Evolutionary conservation across 2,113 vertebrate genomes (phyloP).

Genomic region (Ochotona curzoniae): DNA sequence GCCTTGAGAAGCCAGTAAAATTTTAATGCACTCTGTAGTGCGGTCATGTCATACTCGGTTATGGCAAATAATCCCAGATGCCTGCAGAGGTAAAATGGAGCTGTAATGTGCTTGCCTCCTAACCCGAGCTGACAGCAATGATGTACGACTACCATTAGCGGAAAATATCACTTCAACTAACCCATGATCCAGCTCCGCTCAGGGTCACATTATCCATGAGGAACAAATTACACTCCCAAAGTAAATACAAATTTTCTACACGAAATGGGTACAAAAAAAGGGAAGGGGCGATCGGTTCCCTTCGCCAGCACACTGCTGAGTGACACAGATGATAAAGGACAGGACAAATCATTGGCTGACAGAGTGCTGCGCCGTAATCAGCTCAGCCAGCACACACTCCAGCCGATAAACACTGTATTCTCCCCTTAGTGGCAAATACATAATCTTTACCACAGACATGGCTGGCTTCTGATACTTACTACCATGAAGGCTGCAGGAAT

Average conservation of each 20-base stretch:
- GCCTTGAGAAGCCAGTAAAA: conserved; percentile 97
- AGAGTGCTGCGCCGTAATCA: conserved; percentile 88
- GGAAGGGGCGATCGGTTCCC: conserved; percentile 87
- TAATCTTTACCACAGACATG: conserved; percentile 87
- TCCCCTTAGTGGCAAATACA: conserved; percentile 87
- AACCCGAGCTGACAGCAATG: conserved; percentile 99
- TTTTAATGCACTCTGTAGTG: conserved; percentile 99
- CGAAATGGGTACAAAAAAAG: conserved; percentile 89
- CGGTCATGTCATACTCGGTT: conserved; percentile 99
- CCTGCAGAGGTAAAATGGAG: conserved; percentile 99
- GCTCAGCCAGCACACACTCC: conserved; percentile 87
- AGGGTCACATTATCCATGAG: conserved; percentile 99
- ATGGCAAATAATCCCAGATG: conserved; percentile 99
- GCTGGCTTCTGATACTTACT: conserved; percentile 85
- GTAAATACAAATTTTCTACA: conserved; percentile 99
- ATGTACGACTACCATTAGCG: conserved; percentile 99
- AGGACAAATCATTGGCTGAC: conserved; percentile 92
- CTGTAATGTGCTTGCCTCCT: conserved; percentile 99
- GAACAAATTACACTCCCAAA: conserved; percentile 99
- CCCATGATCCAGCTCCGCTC: conserved; percentile 99
- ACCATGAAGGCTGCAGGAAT: conserved; percentile 80
- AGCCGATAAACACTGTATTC: conserved; percentile 89
- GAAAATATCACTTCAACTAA: conserved; percentile 99
- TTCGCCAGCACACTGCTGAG: conserved; percentile 87
- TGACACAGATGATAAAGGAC: conserved; percentile 94